Percentiles rank a stretch among this genome's conserved stretches.
Conservation (phyloP, 2,888 invertebrate genomes). For the Argyresthia goedartella region DNA sequence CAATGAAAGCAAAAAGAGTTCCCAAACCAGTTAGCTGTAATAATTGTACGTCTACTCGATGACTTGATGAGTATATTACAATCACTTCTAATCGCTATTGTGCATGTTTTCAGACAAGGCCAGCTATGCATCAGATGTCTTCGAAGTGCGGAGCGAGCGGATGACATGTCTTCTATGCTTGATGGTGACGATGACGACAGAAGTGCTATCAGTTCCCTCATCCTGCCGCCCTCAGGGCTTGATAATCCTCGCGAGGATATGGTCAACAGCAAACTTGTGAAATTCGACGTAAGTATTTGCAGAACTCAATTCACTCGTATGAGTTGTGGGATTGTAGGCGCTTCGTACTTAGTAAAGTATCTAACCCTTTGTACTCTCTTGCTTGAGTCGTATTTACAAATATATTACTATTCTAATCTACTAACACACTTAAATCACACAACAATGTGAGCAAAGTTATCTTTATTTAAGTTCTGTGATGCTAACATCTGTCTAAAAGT, state of each 20-base stretch:
- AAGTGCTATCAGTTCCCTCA: conserved; percentile 72
- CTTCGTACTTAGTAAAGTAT: neutral
- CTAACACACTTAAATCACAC: no score
- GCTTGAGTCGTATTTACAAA: neutral
- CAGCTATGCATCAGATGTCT: conserved; percentile 86
- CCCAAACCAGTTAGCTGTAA: no score
- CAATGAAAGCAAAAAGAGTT: no score
- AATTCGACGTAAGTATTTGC: conserved; percentile 69
- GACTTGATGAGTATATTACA: no score
- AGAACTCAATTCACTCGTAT: neutral
- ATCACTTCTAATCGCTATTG: neutral
- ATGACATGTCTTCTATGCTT: conserved; percentile 76
- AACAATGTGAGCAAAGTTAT: no score
- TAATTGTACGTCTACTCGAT: no score
- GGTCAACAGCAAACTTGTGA: conserved; percentile 61
- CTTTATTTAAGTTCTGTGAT: no score
- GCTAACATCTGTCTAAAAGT: no score
- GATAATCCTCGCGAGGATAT: conserved; percentile 54
- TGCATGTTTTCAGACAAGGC: conserved; percentile 74
- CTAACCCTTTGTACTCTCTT: neutral
- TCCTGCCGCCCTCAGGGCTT: conserved; percentile 51
- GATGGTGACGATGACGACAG: conserved; percentile 82
- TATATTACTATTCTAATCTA: conserved; percentile 12
- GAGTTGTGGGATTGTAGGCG: neutral
- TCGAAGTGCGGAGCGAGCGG: conserved; percentile 70